These are phyloP conservation scores for Diloba caeruleocephala DNA, from an alignment of 2,888 invertebrate genomes.

Conservation along the genomic window DNA sequence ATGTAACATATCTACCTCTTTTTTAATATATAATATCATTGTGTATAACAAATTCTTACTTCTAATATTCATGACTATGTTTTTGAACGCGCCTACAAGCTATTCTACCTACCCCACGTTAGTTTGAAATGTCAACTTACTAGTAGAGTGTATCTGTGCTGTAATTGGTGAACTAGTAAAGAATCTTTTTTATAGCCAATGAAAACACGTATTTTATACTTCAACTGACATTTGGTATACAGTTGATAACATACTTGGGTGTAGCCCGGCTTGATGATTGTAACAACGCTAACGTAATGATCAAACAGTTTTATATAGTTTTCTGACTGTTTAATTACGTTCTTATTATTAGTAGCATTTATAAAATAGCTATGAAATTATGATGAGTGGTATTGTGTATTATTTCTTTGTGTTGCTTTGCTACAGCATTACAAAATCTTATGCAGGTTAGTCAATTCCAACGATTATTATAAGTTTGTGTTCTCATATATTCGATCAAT, in stretches of 20 bases:
- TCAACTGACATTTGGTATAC: conserved; percentile 1
- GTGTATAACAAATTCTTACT: too few relatives aligned
- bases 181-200: too few relatives aligned
- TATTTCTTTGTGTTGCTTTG: conserved; percentile 83
- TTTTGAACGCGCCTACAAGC: conserved; percentile 9
- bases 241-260: conserved; percentile 70
- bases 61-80: too few relatives aligned
- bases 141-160: too few relatives aligned
- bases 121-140: conserved; percentile 4
- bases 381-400: conserved; percentile 81
- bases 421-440: conserved; percentile 72
- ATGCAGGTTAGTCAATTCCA: conserved; percentile 77
- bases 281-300: conserved; percentile 84
- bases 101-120: background rate
- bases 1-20: too few relatives aligned
- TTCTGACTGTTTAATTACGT: conserved; percentile 67
- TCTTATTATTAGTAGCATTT: conserved; percentile 39
- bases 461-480: conserved; percentile 9
- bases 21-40: too few relatives aligned
- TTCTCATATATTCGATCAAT: conserved; percentile 14
- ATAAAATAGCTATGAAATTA: conserved; percentile 80
- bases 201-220: background rate
- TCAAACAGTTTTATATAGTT: conserved; percentile 79
- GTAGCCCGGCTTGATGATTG: conserved; percentile 78
- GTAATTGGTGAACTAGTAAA: conserved; percentile 35